phyloP scores from a whole-genome alignment of 2,113 vertebrate genomes.

The Capricornis sumatraensis region DNA sequence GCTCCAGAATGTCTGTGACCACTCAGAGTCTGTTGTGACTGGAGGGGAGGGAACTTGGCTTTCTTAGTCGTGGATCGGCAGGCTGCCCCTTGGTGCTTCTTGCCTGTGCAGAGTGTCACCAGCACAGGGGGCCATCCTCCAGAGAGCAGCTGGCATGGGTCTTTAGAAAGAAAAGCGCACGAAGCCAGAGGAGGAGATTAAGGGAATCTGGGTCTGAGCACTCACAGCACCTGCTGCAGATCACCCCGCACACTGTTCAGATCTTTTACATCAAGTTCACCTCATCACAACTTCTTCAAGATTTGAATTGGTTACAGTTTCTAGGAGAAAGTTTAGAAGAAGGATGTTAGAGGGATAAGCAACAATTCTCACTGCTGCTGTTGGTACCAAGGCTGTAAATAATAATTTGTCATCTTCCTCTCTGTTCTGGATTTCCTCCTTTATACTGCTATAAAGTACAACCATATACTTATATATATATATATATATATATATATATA shows the following conservation, averaged over 20 bases:
- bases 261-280: neutral
- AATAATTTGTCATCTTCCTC: neutral
- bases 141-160: neutral
- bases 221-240: neutral
- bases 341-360: neutral
- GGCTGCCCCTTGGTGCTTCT: neutral
- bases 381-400: neutral
- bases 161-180: neutral
- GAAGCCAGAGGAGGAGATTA: neutral
- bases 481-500: neutral
- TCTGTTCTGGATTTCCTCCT: neutral
- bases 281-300: neutral
- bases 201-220: neutral
- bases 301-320: neutral
- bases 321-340: neutral
- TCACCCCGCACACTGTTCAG: neutral
- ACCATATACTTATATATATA: neutral
- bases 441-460: neutral
- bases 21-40: neutral
- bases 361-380: neutral
- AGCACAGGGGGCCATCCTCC: neutral
- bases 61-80: neutral
- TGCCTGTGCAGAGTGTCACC: neutral
- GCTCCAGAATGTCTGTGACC: neutral
- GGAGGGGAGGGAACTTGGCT: neutral